These are phyloP conservation scores for Trichopoda pennipes DNA, from an alignment of 2,888 invertebrate genomes.

Conservation along the genomic window DNA sequence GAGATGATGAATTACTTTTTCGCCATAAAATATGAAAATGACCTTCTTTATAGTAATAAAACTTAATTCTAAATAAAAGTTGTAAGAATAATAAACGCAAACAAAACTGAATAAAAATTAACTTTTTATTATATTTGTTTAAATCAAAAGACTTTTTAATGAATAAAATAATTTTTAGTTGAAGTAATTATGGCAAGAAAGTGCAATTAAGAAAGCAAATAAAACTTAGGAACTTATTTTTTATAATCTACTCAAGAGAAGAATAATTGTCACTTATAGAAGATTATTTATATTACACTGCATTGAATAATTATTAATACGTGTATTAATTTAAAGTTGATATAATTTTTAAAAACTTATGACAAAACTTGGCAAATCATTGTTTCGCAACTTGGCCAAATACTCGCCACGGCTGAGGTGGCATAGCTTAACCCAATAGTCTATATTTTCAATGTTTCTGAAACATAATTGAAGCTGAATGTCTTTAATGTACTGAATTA, in stretches of 20 bases:
- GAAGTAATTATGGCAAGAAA: conserved; percentile 4
- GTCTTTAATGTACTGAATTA: too few relatives aligned
- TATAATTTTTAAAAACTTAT: too few relatives aligned
- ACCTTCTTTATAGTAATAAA: conserved; percentile 32
- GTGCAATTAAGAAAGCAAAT: not conserved
- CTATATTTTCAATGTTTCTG: too few relatives aligned
- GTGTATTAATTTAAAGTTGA: too few relatives aligned
- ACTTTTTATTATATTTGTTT: conserved; percentile 7
- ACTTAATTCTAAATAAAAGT: conserved; percentile 2
- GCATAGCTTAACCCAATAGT: too few relatives aligned
- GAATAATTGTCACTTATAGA: too few relatives aligned
- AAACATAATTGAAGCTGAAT: too few relatives aligned
- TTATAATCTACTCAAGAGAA: not conserved
- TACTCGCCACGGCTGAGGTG: too few relatives aligned
- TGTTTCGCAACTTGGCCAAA: too few relatives aligned
- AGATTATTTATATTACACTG: too few relatives aligned
- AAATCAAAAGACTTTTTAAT: conserved; percentile 37
- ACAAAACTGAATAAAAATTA: conserved; percentile 6
- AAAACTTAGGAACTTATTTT: not conserved
- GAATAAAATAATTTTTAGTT: conserved; percentile 9
- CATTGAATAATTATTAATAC: too few relatives aligned
- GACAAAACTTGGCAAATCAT: too few relatives aligned
- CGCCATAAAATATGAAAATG: conserved; percentile 14
- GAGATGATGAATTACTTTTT: conserved; percentile 23
- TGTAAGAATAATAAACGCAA: conserved; percentile 9